Evolutionary conservation across 1,140 invertebrate genomes (phyloP).

Genomic region (Atta colombica): DNA sequence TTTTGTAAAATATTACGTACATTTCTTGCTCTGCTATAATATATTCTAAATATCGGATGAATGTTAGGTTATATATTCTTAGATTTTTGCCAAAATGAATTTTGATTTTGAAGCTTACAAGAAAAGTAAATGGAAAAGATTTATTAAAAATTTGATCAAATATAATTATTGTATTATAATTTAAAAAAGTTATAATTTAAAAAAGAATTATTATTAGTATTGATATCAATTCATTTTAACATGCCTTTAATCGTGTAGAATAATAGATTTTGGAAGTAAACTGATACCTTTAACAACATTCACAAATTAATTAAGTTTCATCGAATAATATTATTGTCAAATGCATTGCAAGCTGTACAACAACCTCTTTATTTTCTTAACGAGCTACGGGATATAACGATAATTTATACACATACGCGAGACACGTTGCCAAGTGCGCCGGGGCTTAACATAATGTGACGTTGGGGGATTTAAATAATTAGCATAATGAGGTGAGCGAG

Average conservation of each 20-base stretch:
- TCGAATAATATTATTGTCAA: slow-evolving; percentile 24
- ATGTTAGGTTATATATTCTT: too few relatives aligned
- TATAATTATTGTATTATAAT: neutral
- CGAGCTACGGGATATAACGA: slow-evolving; percentile 65
- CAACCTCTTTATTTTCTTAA: slow-evolving; percentile 65
- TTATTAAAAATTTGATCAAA: neutral
- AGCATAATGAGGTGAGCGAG: slow-evolving; percentile 81
- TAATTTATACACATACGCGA: slow-evolving; percentile 67
- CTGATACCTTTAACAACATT: neutral
- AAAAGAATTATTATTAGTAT: neutral
- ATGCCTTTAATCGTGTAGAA: neutral
- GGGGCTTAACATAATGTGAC: slow-evolving; percentile 71
- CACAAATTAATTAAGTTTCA: slow-evolving; percentile 19
- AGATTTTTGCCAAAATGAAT: too few relatives aligned
- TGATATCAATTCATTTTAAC: neutral
- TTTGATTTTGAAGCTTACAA: too few relatives aligned
- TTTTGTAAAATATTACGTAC: too few relatives aligned
- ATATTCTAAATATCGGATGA: too few relatives aligned
- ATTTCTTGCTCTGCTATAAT: too few relatives aligned
- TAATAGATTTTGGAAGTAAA: slow-evolving; percentile 15
- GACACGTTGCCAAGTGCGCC: slow-evolving; percentile 57
- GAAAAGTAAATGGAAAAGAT: neutral
- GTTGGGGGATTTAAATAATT: slow-evolving; percentile 80
- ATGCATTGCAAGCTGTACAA: neutral
- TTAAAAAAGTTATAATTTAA: neutral